These are phyloP conservation scores for Athalia circularis DNA, from an alignment of 2,888 invertebrate genomes.

Conservation along the genomic window DNA sequence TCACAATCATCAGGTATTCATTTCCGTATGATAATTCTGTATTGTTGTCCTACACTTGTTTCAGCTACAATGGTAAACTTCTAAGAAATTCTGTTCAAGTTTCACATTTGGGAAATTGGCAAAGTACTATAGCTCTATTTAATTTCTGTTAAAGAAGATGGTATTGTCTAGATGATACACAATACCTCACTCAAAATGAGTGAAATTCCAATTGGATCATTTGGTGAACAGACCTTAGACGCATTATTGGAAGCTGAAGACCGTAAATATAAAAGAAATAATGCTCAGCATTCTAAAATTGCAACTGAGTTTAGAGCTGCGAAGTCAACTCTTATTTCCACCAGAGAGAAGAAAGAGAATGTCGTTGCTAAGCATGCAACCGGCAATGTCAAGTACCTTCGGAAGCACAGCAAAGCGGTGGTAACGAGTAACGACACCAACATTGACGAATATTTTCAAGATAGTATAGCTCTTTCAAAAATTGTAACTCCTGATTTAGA, in stretches of 20 bases:
- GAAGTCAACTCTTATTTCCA: not conserved
- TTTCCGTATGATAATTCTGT: no score
- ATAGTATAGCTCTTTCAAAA: conserved; percentile 23
- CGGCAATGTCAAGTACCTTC: not conserved
- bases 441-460: conserved; percentile 37
- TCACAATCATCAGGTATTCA: no score
- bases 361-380: not conserved
- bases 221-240: conserved; percentile 37
- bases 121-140: not conserved
- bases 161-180: not conserved
- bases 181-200: conserved; percentile 16
- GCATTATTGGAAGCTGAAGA: conserved; percentile 13
- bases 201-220: conserved; percentile 12
- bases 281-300: not conserved
- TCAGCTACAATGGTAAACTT: no score
- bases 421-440: conserved; percentile 11
- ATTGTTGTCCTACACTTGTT: no score
- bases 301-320: not conserved
- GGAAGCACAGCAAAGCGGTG: not conserved
- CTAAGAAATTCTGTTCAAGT: no score
- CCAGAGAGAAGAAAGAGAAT: conserved; percentile 16
- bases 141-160: conserved; percentile 9
- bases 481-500: not conserved
- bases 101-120: not conserved
- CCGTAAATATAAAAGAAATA: not conserved